Percentiles rank a stretch among this genome's conserved stretches.
Conservation (phyloP, 2,888 invertebrate genomes). For the Perithous albicinctus region DNA sequence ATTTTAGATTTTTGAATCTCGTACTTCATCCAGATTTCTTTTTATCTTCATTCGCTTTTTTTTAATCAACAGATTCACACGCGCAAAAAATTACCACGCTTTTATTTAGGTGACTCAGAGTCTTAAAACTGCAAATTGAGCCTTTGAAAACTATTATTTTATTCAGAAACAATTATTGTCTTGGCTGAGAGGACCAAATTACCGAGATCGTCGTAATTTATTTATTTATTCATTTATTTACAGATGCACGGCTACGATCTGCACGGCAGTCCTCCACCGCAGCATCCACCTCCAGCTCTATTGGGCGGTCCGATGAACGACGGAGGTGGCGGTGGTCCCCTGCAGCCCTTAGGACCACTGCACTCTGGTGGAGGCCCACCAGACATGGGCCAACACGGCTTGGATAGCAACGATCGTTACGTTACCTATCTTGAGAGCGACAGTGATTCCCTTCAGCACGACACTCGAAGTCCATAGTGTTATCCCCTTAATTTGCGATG, state of each 20-base stretch:
- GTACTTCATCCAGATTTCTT: too few relatives aligned
- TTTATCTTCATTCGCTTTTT: too few relatives aligned
- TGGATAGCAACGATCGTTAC: conserved; percentile 94
- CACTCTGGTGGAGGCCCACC: conserved; percentile 80
- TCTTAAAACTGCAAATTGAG: too few relatives aligned
- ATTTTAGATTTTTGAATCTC: too few relatives aligned
- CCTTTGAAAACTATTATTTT: too few relatives aligned
- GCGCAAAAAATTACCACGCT: too few relatives aligned
- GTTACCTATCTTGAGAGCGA: conserved; percentile 97
- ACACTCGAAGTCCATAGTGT: conserved; percentile 86
- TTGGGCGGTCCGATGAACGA: conserved; percentile 82
- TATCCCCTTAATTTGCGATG: conserved; percentile 75
- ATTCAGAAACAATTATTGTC: too few relatives aligned
- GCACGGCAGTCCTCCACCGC: conserved; percentile 81
- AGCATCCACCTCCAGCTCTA: conserved; percentile 82
- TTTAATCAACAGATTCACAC: too few relatives aligned
- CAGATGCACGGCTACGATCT: conserved; percentile 97
- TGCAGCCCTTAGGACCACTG: conserved; percentile 79
- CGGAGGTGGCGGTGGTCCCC: conserved; percentile 78
- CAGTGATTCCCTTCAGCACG: conserved; percentile 86
- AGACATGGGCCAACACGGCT: conserved; percentile 90
- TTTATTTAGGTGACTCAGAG: too few relatives aligned
- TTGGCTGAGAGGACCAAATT: neutral
- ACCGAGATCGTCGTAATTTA: neutral
- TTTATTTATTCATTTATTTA: conserved; percentile 73